Base-by-base conservation (phyloP, 2,888 invertebrate species). In the Scaptomyza tumidula region DNA sequence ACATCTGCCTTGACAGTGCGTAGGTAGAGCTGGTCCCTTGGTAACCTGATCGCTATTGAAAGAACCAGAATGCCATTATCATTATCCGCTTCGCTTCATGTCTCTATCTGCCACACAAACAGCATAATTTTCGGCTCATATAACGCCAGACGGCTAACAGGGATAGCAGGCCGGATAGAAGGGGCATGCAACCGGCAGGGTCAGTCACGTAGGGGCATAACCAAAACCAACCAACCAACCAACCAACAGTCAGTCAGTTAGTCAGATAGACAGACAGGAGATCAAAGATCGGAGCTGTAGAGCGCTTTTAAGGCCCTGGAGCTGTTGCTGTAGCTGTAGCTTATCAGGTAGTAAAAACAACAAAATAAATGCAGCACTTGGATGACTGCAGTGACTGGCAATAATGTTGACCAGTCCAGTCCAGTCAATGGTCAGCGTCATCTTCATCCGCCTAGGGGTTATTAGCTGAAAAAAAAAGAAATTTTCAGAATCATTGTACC, bases 21-120 rank as follows among this genome's bases (percentile, higher is more conserved):
- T 85, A 85, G 80, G 80, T 80, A 85, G 77, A 60, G 35, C 67
- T 61, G 68, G 53, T 62, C 71, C 63, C 60, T 79, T 41, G 53
- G 87, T 87, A 87, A 87, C 82, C 79, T 82, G 87, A 84, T 87
- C 85, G 72, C 74, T 33, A 63, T 81, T 76, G 82, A 76, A 56
- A 85, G 73, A 77, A 83, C 81, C 86, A 65, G 78, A 86, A 83
- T 83, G 80, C 81, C 86, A 82, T 82, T 82, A 84, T 87, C 87
- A 84, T 84, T 87, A 87, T 84, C 87, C 79, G 82, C 82, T 74
- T 80, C 74, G 79, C 52, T 82, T 84, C 85, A 83, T 83, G 87
- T 83, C 87, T 84, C 81, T 83, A 86, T 83, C 87, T 75, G 71
- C 75, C 79, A 81, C 59, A 70, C 41, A 41, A 14, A 39, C 14